Conservation (phyloP, 2,888 invertebrate species). For the Parnassius smintheus region DNA sequence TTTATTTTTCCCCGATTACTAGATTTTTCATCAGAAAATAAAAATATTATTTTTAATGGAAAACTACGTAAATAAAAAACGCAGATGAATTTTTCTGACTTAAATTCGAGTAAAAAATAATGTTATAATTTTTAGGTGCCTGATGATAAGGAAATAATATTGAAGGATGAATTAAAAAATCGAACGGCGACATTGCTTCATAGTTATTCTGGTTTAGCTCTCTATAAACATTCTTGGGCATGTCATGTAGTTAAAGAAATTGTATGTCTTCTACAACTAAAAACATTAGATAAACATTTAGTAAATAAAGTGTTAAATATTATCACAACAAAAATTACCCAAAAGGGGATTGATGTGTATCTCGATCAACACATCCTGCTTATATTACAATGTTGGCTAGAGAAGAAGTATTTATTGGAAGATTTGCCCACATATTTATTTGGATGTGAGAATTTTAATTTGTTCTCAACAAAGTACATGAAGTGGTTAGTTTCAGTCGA, state of each 20-base stretch:
- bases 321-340: conserved; percentile 49
- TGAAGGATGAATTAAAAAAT: conserved; percentile 81
- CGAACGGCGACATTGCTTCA: conserved; percentile 81
- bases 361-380: conserved; percentile 68
- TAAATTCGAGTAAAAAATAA: too few species aligned
- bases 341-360: conserved; percentile 51
- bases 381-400: conserved; percentile 75
- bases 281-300: conserved; percentile 64
- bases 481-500: conserved; percentile 72
- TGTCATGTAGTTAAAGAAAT: conserved; percentile 77
- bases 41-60: too few species aligned
- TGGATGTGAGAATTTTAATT: conserved; percentile 50
- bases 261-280: conserved; percentile 75
- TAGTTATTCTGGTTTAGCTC: conserved; percentile 75
- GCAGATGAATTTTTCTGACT: too few species aligned
- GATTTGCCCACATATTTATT: conserved; percentile 68
- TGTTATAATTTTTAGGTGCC: conserved; percentile 51
- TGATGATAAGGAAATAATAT: conserved; percentile 57
- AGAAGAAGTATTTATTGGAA: conserved; percentile 51
- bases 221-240: conserved; percentile 71
- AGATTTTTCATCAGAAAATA: too few species aligned
- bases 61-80: too few species aligned
- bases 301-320: conserved; percentile 68
- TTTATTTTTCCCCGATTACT: too few species aligned
- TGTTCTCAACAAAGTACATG: conserved; percentile 67